Evolutionary conservation across 2,797 vertebrate species (phyloP).

Genomic region (Saxicola maurus): DNA sequence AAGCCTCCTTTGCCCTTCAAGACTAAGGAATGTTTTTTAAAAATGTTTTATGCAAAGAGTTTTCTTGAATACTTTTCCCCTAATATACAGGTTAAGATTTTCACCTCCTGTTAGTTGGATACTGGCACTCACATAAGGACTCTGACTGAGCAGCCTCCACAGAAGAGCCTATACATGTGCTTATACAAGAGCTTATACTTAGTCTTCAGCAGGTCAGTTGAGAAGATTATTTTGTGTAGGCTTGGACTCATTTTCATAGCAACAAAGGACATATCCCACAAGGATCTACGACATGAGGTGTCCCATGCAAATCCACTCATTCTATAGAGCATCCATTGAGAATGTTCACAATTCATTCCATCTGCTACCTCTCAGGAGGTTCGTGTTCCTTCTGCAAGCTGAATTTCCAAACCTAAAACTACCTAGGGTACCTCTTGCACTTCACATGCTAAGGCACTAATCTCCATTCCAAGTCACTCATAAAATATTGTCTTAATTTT

Average conservation of each 20-base stretch:
- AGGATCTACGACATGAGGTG: not conserved
- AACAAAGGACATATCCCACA: not conserved
- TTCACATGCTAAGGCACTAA: not conserved
- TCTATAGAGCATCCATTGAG: not conserved
- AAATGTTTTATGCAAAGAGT: not conserved
- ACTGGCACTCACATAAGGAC: not conserved
- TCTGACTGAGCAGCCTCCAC: not conserved
- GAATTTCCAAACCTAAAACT: not conserved
- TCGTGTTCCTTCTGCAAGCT: not conserved
- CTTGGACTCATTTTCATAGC: not conserved
- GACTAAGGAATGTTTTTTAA: not conserved
- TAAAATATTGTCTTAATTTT: not conserved
- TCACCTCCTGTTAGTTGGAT: not conserved
- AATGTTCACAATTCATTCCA: not conserved
- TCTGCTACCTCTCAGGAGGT: not conserved
- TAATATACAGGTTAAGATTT: not conserved
- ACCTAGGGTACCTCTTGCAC: not conserved
- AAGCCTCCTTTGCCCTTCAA: not conserved
- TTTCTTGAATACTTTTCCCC: not conserved
- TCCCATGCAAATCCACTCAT: not conserved
- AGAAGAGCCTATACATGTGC: not conserved
- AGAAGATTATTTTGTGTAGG: not conserved
- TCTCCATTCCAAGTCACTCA: not conserved
- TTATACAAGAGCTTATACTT: not conserved
- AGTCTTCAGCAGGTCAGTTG: not conserved